Percentiles rank a stretch among this genome's conserved stretches.
Evolutionary conservation across 2,797 vertebrate genomes (phyloP).

Genomic region (Austrolebias charrua): DNA sequence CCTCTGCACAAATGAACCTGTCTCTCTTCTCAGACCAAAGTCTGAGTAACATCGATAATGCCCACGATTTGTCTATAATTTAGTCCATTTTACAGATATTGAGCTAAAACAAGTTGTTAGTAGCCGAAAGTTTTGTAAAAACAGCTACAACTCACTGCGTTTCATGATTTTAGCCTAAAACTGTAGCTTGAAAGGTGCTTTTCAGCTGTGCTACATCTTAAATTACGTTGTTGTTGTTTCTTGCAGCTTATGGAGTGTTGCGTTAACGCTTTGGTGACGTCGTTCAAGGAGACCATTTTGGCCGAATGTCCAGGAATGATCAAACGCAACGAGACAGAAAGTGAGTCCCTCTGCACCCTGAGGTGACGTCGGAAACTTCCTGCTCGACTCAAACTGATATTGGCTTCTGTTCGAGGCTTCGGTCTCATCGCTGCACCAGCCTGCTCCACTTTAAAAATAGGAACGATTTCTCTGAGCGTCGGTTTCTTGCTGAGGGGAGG

Average conservation of each 20-base stretch:
- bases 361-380: not conserved
- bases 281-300: slow-evolving; percentile 97
- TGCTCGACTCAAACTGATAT: not conserved
- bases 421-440: not conserved
- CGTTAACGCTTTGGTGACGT: slow-evolving; percentile 96
- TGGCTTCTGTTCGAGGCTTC: not conserved
- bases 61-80: too few relatives aligned
- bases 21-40: too few relatives aligned
- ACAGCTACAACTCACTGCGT: too few relatives aligned
- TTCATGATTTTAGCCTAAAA: too few relatives aligned
- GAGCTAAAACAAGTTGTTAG: too few relatives aligned
- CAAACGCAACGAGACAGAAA: slow-evolving; percentile 97
- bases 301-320: slow-evolving; percentile 98
- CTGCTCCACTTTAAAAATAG: slow-evolving; percentile 19
- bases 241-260: slow-evolving; percentile 97
- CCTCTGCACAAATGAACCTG: not conserved
- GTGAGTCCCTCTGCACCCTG: slow-evolving; percentile 82
- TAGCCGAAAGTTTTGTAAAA: too few relatives aligned
- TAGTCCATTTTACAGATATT: too few relatives aligned
- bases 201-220: not conserved
- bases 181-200: too few relatives aligned
- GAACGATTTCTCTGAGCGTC: slow-evolving; percentile 11
- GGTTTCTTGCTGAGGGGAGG: slow-evolving; percentile 6
- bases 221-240: not conserved
- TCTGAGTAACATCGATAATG: too few relatives aligned